Percentiles rank a stretch among this genome's conserved stretches.
These are phyloP conservation scores for Excalfactoria chinensis DNA, from an alignment of 2,113 vertebrate species.

Conservation along the genomic window DNA sequence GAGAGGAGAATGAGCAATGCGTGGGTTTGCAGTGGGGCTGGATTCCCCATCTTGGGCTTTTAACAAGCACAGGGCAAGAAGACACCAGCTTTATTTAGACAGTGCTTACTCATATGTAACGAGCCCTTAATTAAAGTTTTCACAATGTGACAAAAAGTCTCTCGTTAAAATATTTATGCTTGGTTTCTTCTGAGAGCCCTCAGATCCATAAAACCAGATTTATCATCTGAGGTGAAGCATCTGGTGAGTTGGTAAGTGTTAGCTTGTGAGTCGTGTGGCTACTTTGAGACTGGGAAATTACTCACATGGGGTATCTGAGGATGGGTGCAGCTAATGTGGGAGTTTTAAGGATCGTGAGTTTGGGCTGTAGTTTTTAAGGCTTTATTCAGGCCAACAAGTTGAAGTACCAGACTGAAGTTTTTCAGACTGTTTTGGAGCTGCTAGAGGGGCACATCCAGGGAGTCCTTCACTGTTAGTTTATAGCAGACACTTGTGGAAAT, in stretches of 20 bases:
- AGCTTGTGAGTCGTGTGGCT: background rate
- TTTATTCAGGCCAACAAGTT: background rate
- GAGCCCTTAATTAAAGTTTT: conserved; percentile 42
- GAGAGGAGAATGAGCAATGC: rapidly evolving
- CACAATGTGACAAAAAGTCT: background rate
- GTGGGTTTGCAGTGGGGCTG: background rate
- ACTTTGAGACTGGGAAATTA: conserved; percentile 4
- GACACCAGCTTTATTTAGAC: background rate
- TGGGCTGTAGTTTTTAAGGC: background rate
- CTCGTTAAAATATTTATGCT: conserved; percentile 49
- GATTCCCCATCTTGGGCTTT: background rate
- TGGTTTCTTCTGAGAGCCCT: conserved; percentile 32
- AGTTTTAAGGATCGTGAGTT: background rate
- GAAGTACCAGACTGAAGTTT: background rate
- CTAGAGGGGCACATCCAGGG: rapidly evolving
- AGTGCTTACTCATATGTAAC: background rate
- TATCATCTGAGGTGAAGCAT: conserved; percentile 46
- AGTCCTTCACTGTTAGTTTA: background rate
- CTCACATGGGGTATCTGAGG: background rate
- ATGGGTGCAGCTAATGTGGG: background rate
- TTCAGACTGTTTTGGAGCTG: background rate
- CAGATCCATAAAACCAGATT: conserved; percentile 15
- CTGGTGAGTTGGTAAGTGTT: conserved; percentile 8
- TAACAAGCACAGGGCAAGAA: background rate
- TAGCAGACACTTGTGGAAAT: background rate